phyloP scores from a whole-genome alignment of 2,797 vertebrate genomes.

The Psittacula echo region DNA sequence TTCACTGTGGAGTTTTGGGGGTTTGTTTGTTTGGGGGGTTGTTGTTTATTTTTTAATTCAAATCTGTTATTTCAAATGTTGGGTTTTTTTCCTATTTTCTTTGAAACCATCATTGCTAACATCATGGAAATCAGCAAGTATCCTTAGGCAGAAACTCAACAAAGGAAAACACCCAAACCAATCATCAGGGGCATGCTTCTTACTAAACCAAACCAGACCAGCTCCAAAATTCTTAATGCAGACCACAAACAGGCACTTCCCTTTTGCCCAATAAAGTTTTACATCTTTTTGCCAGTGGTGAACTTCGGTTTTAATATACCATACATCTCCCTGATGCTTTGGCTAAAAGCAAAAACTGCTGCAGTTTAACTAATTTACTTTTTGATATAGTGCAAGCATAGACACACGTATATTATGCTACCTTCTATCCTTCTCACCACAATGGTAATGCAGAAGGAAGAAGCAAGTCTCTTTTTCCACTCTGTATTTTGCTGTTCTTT shows the following conservation, averaged over 20 bases:
- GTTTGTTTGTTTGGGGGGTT: too few relatives aligned
- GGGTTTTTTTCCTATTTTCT: neutral
- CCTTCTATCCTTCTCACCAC: neutral
- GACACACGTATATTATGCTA: neutral
- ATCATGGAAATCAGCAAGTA: neutral
- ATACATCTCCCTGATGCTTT: neutral
- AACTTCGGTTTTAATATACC: neutral
- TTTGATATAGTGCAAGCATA: rapidly evolving
- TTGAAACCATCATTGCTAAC: neutral
- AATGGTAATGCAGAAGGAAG: neutral
- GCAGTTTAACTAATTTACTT: neutral
- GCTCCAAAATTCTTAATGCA: neutral
- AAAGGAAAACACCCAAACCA: neutral
- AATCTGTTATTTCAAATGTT: neutral
- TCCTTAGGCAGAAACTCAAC: neutral
- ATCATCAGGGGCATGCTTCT: neutral
- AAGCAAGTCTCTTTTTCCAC: neutral
- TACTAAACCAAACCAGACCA: neutral
- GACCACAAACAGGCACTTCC: neutral
- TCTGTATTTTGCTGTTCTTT: neutral
- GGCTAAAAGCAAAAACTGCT: neutral
- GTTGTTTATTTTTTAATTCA: neutral
- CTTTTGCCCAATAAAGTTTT: neutral
- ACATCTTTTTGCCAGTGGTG: neutral
- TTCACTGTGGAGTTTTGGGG: neutral